Conservation (phyloP, 2,797 vertebrate species). For the Notolabrus celidotus region DNA sequence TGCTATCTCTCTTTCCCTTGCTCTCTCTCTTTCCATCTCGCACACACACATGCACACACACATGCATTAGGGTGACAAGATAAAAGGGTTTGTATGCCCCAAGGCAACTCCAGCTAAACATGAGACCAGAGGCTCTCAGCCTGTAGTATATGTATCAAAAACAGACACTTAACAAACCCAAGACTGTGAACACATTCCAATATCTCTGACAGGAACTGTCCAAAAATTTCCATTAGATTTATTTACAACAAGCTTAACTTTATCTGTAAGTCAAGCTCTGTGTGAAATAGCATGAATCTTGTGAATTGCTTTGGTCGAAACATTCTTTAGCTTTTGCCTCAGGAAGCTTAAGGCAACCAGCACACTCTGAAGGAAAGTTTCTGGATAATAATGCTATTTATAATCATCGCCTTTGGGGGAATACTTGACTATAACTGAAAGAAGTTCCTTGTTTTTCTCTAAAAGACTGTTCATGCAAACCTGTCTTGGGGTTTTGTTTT, state of each 20-base stretch:
- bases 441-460: conserved; percentile 56
- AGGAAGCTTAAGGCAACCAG: conserved; percentile 62
- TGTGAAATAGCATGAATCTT: conserved; percentile 38
- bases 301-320: conserved; percentile 33
- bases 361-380: conserved; percentile 49
- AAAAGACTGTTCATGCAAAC: conserved; percentile 39
- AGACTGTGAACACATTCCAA: conserved; percentile 29
- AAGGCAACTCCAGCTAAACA: conserved; percentile 75
- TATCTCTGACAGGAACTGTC: conserved; percentile 39
- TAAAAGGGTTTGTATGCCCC: conserved; percentile 79
- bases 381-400: conserved; percentile 70
- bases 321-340: conserved; percentile 58
- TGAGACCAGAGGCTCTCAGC: conserved; percentile 72
- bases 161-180: conserved; percentile 65
- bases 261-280: conserved; percentile 34
- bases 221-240: conserved; percentile 49
- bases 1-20: conserved; percentile 38
- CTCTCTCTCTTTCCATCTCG: conserved; percentile 1
- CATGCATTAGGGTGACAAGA: conserved; percentile 80
- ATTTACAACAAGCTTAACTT: conserved; percentile 55
- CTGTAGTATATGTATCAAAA: conserved; percentile 50
- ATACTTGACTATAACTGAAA: conserved; percentile 46
- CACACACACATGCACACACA: conserved; percentile 45
- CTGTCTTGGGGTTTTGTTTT: conserved; percentile 14
- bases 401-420: conserved; percentile 50